Evolutionary conservation across 2,888 invertebrate species (phyloP), one percentile per base, ranked within the genome.

Genomic region (Euclidia mi): DNA sequence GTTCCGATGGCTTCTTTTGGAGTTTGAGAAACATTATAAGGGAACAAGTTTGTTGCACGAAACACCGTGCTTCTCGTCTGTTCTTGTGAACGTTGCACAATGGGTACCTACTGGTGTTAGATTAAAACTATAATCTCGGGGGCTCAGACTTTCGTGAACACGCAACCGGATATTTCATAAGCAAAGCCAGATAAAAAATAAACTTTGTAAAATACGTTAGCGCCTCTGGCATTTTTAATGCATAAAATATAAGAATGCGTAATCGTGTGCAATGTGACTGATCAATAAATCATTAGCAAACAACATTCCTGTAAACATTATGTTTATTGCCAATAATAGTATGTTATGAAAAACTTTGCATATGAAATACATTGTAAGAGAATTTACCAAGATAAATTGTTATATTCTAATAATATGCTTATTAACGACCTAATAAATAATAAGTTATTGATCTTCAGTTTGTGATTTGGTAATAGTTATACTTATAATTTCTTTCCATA

Each of bases 1-100:
- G 41, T 17, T 34, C 41, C 50, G 42, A 46, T 51, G 40, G 28
- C 17, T 65, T 68, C 59, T 74, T 68, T 34, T 59, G 38, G 60
- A 51, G 40, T 64, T 64, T 71, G 58, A 62, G 71, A 68, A 61
- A 73, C 56, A 47, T 41, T 41, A 46, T 31, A 59, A 12, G 42
- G 11, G 45, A 52, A 47, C 32, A 11, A 41, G 47, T 51, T 37
- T 46, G 42, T 31, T 48, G 38, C 44, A 46, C 37, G 15, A 51
- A 18, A 57, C 38, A 42, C 31, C 15, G 34, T 53, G 38, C 31
- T 51, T 47, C 15, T 49, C 48, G 14, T 17, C 38, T 25, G 28
- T 31, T 25, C 20, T 25, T 43, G 14, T 31, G 32, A 17, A 6
- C 6, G 11, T 18, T 32, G 34, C 11, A 18, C 15, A 15, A 38